Percentiles rank a stretch among this genome's conserved stretches.
Conservation (phyloP, 2,888 invertebrate species). For the Lysandra coridon region DNA sequence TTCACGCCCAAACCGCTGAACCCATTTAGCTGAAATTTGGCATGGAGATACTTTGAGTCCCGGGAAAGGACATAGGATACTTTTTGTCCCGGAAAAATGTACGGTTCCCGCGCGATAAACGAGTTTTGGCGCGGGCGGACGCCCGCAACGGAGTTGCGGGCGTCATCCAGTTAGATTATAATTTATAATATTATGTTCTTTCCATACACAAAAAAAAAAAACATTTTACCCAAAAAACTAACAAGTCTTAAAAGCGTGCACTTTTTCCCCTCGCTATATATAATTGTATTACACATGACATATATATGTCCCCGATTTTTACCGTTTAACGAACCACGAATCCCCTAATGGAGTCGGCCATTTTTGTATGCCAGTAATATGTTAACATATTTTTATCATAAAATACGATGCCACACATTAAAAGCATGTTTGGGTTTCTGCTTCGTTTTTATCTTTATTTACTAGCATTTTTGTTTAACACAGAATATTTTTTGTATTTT, state of each 20-base stretch:
- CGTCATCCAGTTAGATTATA: too few species aligned
- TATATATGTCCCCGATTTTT: background rate
- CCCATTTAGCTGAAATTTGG: too few species aligned
- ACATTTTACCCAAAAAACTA: background rate
- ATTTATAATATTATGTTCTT: background rate
- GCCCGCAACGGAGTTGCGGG: too few species aligned
- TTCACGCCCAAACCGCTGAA: too few species aligned
- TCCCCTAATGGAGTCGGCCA: slow-evolving; percentile 8
- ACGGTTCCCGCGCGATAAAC: too few species aligned
- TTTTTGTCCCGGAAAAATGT: too few species aligned
- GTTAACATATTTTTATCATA: slow-evolving; percentile 21
- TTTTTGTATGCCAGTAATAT: slow-evolving; percentile 9
- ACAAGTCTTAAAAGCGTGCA: background rate
- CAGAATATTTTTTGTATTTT: background rate
- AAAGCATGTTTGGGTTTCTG: background rate
- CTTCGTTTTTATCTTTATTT: background rate
- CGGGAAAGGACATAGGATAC: too few species aligned
- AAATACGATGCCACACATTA: background rate
- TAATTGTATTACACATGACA: background rate
- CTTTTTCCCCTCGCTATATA: background rate
- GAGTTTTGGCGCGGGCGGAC: too few species aligned
- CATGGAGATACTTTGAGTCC: too few species aligned
- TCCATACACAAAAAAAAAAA: background rate
- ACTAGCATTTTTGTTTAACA: background rate
- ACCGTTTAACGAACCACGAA: slow-evolving; percentile 19